Conservation (phyloP, 2,888 invertebrate species). For the Dryobotodes eremita region DNA sequence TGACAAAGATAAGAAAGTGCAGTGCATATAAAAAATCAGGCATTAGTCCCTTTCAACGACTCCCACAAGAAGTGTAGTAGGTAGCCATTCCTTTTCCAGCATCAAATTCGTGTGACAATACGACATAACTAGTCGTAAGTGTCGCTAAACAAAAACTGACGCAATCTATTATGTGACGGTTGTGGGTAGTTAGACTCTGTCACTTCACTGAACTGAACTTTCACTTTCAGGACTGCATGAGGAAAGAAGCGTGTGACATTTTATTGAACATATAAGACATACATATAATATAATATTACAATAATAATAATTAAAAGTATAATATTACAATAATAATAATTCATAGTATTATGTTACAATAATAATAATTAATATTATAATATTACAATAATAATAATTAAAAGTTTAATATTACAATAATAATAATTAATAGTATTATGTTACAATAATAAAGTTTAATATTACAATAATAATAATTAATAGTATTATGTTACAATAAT, state of each 20-base stretch:
- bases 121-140: not conserved
- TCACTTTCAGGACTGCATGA: conserved; percentile 21
- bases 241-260: not conserved
- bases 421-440: too few species aligned
- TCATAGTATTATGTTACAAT: too few species aligned
- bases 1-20: not conserved
- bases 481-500: too few species aligned
- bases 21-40: not conserved
- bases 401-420: too few species aligned
- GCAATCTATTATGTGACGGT: conserved; percentile 26
- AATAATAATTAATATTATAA: too few species aligned
- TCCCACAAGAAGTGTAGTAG: too few species aligned
- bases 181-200: conserved; percentile 1
- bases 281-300: too few species aligned
- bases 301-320: too few species aligned
- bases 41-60: not conserved
- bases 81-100: not conserved
- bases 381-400: too few species aligned
- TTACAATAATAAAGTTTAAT: too few species aligned
- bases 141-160: conserved; percentile 10
- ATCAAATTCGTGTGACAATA: not conserved
- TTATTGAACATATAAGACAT: not conserved
- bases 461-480: too few species aligned
- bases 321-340: too few species aligned
- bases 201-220: conserved; percentile 10